Evolutionary conservation across 2,113 vertebrate species (phyloP), one percentile per base, ranked within the genome.

Genomic region (Psettodes erumei): DNA sequence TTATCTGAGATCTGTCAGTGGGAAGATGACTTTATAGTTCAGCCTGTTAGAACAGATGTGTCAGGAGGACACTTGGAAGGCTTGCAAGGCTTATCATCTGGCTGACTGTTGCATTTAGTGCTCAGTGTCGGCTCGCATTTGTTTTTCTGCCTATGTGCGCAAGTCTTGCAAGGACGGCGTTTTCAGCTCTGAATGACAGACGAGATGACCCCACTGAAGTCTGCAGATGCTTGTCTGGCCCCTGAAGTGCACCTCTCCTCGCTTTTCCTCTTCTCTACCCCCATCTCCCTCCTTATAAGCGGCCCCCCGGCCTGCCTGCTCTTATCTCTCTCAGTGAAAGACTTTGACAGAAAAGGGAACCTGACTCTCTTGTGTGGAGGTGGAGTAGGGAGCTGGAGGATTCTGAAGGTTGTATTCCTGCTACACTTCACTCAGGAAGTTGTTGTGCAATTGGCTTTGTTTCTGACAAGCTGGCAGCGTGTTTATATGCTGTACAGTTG

Each of bases 341-440:
- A 92, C 85, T 88, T 86, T 90, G 90, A 91, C 86, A 91, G 90
- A 90, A 80, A 86, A 83, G 87, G 88, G 86, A 92, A 92, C 90
- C 89, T 88, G 91, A 91, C 88, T 90, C 89, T 89, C 72, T 75
- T 81, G 85, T 74, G 70, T 76, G 69, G 81, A 83, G 87, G 84
- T 81, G 79, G 77, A 88, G 75, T 77, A 82, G 68, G 83, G 85
- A 77, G 54, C 53, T 51, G 48, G 53, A 67, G 33, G 66, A 74
- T 84, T 78, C 68, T 55, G 56, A 62, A 79, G 59, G 43, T 79
- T 77, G 64, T 75, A 18, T 81, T 86, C 73, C 38, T 13, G 68
- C 77, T 73, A 18, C 35, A 23, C 76, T 77, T 82, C 68, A 51
- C 64, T 75, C 48, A 45, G 69, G 73, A 32, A 32, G 42, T 71